Base-by-base conservation (phyloP, 1,140 invertebrate genomes). In the Leptinotarsa undecemlineata region DNA sequence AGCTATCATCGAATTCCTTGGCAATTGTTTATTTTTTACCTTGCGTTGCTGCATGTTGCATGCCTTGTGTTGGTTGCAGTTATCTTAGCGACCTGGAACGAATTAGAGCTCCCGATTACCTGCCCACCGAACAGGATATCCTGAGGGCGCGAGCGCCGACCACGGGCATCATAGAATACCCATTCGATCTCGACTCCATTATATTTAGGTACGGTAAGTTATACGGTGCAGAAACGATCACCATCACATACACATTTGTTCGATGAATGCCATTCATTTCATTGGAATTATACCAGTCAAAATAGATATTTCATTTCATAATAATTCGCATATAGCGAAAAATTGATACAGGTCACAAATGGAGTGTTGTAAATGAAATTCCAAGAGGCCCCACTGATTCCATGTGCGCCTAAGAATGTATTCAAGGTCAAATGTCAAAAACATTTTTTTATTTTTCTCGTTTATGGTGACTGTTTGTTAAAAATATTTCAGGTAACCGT, bases 101-200 rank as follows among this genome's bases (percentile, higher is more conserved):
- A 87, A 97, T 99, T 85, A 92, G 95, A 85, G 88, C 88, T 78
- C 87, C 92, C 62, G 95, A 98, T 86, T 99, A 95, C 88, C 90
- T 98, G 84, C 97, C 97, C 51, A 96, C 96, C 74, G 94, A 98
- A 87, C 97, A 98, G 90, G 97, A 99, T 87, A 98, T 99, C 88
- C 90, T 99, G 74, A 90, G 97, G 83, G 96, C 96, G 86, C 91
- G 97, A 89, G 96, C 96, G 84, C 96, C 97, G 57, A 98, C 97
- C 74, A 98, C 97, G 76, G 93, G 96, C 80, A 98, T 98, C 87
- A 94, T 98, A 88, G 97, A 98, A 88, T 98, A 99, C 89, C 96
- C 96, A 78, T 99, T 99, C 89, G 96, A 98, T 92, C 90, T 99
- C 89, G 97, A 98, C 88, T 96, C 95, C 86, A 98, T 98, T 87